phyloP scores from a whole-genome alignment of 2,113 vertebrate genomes.

The Clarias macrocephalus region DNA sequence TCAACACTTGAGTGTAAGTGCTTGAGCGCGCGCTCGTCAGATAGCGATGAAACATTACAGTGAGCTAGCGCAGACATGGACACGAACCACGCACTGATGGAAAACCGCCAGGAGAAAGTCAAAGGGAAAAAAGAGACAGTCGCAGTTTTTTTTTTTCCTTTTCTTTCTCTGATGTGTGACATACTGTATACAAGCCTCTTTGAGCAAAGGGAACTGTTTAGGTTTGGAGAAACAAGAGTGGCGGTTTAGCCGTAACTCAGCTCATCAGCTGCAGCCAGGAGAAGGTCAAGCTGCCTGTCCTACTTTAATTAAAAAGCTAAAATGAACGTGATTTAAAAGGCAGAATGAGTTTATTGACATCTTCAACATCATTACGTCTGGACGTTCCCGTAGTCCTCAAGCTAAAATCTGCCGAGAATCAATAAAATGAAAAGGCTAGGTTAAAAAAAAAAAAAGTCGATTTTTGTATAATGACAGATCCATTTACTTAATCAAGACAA shows the following conservation, averaged over 20 bases:
- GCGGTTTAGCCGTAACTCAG: conserved; percentile 6
- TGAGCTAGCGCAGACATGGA: conserved; percentile 8
- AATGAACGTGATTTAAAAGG: not conserved
- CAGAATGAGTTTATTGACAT: not conserved
- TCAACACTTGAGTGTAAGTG: conserved; percentile 36
- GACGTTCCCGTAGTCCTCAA: too few relatives aligned
- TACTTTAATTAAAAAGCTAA: not conserved
- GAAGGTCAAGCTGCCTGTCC: not conserved
- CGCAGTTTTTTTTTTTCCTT: not conserved
- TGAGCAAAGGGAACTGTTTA: conserved; percentile 31
- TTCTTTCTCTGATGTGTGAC: conserved; percentile 9
- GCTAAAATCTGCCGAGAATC: not conserved
- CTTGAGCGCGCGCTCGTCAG: conserved; percentile 20
- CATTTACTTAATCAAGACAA: not conserved
- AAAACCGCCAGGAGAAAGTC: conserved; percentile 40
- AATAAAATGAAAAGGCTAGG: not conserved
- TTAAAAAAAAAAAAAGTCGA: too few relatives aligned
- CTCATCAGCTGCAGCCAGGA: not conserved
- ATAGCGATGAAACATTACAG: conserved; percentile 8
- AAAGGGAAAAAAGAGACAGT: conserved; percentile 17
- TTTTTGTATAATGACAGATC: not conserved
- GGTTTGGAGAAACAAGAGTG: conserved; percentile 26
- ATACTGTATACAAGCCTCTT: conserved; percentile 21
- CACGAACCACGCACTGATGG: conserved; percentile 31
- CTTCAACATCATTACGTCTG: not conserved